A percentile compares a stretch with the other conserved stretches of the same genome.
These are phyloP conservation scores for Blastomussa wellsi DNA, from an alignment of 92 coral and sea anemone species.

Conservation along the genomic window DNA sequence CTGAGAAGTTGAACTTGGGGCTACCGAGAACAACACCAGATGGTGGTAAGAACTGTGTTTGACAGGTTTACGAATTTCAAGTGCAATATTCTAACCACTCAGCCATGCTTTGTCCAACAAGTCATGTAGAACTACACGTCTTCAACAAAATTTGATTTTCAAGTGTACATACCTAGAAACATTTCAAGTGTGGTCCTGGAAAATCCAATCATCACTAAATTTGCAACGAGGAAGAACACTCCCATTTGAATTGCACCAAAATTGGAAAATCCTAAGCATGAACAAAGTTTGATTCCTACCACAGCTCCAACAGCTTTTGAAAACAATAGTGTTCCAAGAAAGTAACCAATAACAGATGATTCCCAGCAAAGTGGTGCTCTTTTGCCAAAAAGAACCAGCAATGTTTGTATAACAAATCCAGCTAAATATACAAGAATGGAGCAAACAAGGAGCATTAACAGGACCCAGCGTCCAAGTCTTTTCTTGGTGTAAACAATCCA, in stretches of 20 bases:
- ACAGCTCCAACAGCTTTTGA: constrained; percentile 90
- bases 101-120: no score
- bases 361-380: constrained; percentile 85
- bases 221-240: constrained; percentile 68
- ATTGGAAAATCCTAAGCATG: constrained; percentile 62
- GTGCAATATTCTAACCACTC: no score
- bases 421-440: constrained; percentile 61
- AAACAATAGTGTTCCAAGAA: constrained; percentile 67
- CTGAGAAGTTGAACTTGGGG: no score
- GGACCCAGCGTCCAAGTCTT: constrained; percentile 77
- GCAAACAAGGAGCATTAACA: constrained; percentile 55
- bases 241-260: constrained; percentile 83
- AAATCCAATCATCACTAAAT: constrained; percentile 79
- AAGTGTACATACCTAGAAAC: constrained; percentile 67
- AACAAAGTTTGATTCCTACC: constrained; percentile 72
- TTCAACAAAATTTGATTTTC: neutral
- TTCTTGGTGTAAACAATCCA: constrained; percentile 61
- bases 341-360: constrained; percentile 75
- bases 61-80: no score
- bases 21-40: no score
- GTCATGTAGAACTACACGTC: no score
- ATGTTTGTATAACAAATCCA: constrained; percentile 63
- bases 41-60: no score
- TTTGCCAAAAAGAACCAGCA: constrained; percentile 79
- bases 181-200: constrained; percentile 78